Evolutionary conservation across 37 sponge, comb jelly and placozoan species (phyloP), one percentile per base, ranked within the genome.

Genomic region (Axinella damicornis): DNA sequence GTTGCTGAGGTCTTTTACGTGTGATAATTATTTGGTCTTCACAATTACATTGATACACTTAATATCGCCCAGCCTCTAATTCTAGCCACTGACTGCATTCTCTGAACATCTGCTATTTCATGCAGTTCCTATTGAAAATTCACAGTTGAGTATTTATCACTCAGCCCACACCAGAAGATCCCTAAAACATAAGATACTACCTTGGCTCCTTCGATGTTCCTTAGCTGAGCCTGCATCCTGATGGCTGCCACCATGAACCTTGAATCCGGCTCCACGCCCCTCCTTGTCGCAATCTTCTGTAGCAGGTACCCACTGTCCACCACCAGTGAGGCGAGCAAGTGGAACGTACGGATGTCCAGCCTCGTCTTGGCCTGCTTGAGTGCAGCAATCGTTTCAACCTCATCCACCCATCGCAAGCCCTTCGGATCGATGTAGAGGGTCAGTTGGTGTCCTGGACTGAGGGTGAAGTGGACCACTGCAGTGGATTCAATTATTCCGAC

Each of bases 361-460:
- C 13, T 12, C 52, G 81, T 6, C 9, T 20, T 22, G 2, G 15
- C 55, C 19, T 55, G 32, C 2, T 34, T 13, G 36, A 83, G 57
- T 19, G 83, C 16, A 0, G 17, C 25, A 37, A 71, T 65, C 16
- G 78, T 38, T 19, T 57, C 83, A n/a, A 22, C 71, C 28, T 58
- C n/a, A 17, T 81, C 83, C 34, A 88, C 59, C 88, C 88, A 88
- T 20, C 88, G 40, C 40, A 66, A 11, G 32, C 69, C 80, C 33
- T 19, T 39, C 12, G 24, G 17, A 67, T 53, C 24, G n/a, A 79
- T 11, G 55, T 31, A 63, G 21, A 79, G 61, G 61, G 24, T 34
- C 39, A 77, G 14, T 0, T 16, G 13, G 28, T 21, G 70, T 1
- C 70, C 34, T 2, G 35, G 24, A 5, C 27, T 40, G 1, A 39